phyloP scores from a whole-genome alignment of 2,888 invertebrate species.

The Andrena bucephala region DNA sequence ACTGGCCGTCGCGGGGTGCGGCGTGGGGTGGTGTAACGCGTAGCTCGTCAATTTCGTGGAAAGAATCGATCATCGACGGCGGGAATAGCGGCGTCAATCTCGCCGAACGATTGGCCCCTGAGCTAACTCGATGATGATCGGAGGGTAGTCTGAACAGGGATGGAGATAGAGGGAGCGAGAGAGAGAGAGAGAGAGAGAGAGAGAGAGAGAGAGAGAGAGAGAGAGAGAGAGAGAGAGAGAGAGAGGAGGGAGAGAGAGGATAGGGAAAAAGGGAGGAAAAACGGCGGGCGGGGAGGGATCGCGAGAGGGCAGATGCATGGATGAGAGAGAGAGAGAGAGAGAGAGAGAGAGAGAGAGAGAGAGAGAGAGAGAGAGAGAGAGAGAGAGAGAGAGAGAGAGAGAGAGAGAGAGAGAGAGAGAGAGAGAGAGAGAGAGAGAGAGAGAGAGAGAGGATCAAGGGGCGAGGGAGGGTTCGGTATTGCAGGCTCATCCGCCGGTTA shows the following conservation, averaged over 20 bases:
- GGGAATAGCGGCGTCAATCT: slow-evolving; percentile 58
- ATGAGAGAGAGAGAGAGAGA: slow-evolving; percentile 20
- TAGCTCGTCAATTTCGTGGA: slow-evolving; percentile 65
- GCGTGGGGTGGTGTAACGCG: background rate
- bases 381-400: slow-evolving; percentile 17
- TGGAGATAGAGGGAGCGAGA: slow-evolving; percentile 15
- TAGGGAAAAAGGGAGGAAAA: slow-evolving; percentile 30
- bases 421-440: slow-evolving; percentile 21
- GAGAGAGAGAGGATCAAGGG: slow-evolving; percentile 2
- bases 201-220: slow-evolving; percentile 15
- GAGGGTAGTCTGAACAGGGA: slow-evolving; percentile 33
- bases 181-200: slow-evolving; percentile 22
- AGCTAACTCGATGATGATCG: slow-evolving; percentile 71
- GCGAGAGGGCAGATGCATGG: slow-evolving; percentile 12
- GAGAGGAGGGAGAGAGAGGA: slow-evolving; percentile 20
- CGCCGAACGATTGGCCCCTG: slow-evolving; percentile 63
- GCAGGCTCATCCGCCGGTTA: slow-evolving; percentile 79
- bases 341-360: slow-evolving; percentile 12
- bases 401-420: slow-evolving; percentile 17
- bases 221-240: slow-evolving; percentile 16
- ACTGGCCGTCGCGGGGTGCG: background rate
- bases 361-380: slow-evolving; percentile 17
- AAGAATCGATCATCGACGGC: slow-evolving; percentile 67
- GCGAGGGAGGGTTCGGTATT: slow-evolving; percentile 75
- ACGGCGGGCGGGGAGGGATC: slow-evolving; percentile 23